Percentiles rank a stretch among this genome's conserved stretches.
These are phyloP conservation scores for Phengaris arion DNA, from an alignment of 2,888 invertebrate genomes.

Conservation along the genomic window DNA sequence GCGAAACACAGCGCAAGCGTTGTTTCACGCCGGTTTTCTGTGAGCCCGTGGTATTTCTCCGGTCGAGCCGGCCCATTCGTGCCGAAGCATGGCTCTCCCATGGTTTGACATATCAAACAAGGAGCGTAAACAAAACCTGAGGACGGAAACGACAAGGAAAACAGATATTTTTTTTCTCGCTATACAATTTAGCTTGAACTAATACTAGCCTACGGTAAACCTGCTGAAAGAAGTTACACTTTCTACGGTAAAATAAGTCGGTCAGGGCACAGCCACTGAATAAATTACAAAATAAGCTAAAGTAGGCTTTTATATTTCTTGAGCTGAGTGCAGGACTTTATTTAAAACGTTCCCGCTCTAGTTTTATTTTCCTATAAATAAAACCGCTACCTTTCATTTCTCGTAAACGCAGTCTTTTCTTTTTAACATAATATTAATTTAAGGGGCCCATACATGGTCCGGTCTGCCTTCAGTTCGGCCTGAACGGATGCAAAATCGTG, in stretches of 20 bases:
- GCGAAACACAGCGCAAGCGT: too few relatives aligned
- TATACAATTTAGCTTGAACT: not conserved
- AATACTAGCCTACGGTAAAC: not conserved
- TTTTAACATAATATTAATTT: not conserved
- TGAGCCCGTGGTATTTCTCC: too few relatives aligned
- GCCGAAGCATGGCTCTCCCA: too few relatives aligned
- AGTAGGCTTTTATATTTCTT: constrained; percentile 27
- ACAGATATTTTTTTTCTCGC: not conserved
- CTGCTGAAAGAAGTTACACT: constrained; percentile 3
- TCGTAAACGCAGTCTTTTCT: not conserved
- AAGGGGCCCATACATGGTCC: too few relatives aligned
- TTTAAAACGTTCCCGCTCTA: constrained; percentile 22
- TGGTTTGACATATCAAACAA: not conserved
- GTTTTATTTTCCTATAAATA: not conserved
- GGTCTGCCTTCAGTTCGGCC: too few relatives aligned
- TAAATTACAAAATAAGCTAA: constrained; percentile 23
- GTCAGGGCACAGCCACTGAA: constrained; percentile 7
- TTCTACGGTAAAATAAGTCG: constrained; percentile 5
- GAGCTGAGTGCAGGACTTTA: constrained; percentile 23
- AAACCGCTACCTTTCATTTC: not conserved
- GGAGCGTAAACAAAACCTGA: not conserved
- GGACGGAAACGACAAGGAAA: not conserved
- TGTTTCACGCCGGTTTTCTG: too few relatives aligned
- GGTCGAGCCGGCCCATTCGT: too few relatives aligned
- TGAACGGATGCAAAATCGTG: too few relatives aligned